Evolutionary conservation across 2,888 invertebrate species (phyloP).

Genomic region (Rotaria magnacalcarata): DNA sequence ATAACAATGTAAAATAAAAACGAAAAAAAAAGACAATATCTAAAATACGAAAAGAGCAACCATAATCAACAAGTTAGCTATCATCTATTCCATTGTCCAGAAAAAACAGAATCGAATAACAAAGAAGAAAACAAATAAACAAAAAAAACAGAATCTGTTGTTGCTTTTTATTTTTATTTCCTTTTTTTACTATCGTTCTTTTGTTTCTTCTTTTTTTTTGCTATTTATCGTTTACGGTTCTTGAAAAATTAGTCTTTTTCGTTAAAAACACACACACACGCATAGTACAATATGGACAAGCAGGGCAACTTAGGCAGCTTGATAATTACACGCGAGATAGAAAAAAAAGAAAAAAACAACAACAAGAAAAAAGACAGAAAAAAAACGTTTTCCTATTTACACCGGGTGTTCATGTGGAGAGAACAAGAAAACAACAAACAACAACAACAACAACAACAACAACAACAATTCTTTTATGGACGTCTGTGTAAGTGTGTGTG

Average conservation of each 20-base stretch:
- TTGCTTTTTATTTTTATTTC: neutral
- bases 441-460: neutral
- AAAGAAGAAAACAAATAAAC: neutral
- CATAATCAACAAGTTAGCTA: neutral
- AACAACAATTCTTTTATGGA: neutral
- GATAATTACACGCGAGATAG: neutral
- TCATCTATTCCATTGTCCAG: neutral
- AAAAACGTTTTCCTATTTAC: slow-evolving; percentile 13
- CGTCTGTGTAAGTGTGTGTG: neutral
- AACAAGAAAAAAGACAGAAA: neutral
- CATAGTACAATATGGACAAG: neutral
- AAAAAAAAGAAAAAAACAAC: neutral
- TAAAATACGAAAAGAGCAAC: neutral
- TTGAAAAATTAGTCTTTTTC: neutral
- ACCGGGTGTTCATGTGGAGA: slow-evolving; percentile 18
- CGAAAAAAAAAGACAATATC: neutral
- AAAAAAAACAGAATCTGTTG: neutral
- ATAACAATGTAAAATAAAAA: too few relatives aligned
- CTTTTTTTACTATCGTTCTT: neutral
- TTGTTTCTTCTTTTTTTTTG: neutral
- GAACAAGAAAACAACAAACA: slow-evolving; percentile 23
- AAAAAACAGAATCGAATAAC: too few relatives aligned
- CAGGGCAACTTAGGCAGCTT: neutral
- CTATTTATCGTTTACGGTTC: neutral
- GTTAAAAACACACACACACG: neutral